Percentiles rank a stretch among this genome's conserved stretches.
Conservation (phyloP, 2,888 invertebrate species). For the Mayetiola destructor region DNA sequence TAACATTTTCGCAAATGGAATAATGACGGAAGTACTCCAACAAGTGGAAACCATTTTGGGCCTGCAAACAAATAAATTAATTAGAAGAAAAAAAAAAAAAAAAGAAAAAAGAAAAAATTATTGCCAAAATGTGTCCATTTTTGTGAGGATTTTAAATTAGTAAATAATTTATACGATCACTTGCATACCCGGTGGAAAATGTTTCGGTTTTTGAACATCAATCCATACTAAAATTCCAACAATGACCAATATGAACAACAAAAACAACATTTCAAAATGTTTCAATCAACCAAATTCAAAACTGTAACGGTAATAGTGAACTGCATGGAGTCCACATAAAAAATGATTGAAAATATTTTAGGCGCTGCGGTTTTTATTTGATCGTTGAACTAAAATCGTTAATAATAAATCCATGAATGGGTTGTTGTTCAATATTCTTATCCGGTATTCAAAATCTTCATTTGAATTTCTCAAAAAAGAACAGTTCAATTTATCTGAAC, state of each 20-base stretch:
- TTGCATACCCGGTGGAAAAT: conserved; percentile 40
- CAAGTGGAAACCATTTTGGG: conserved; percentile 40
- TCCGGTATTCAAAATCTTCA: neutral
- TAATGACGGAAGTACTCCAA: conserved; percentile 38
- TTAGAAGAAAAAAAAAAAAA: conserved; percentile 1
- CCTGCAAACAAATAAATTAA: conserved; percentile 32
- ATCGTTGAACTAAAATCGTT: neutral
- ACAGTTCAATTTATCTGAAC: no score
- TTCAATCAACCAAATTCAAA: neutral
- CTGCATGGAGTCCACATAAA: neutral
- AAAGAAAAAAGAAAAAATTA: conserved; percentile 12
- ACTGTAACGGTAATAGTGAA: neutral
- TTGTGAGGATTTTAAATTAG: conserved; percentile 13
- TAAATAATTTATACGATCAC: conserved; percentile 15
- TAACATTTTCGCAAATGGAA: conserved; percentile 28
- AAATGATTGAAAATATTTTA: neutral
- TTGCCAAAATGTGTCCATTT: neutral
- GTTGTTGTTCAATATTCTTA: neutral
- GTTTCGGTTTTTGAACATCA: conserved; percentile 33
- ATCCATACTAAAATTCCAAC: neutral
- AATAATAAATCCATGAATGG: neutral
- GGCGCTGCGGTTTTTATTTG: neutral
- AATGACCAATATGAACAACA: neutral
- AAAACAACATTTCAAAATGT: neutral
- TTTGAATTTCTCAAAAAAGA: no score